Percentiles rank a stretch among this genome's conserved stretches.
phyloP scores from a whole-genome alignment of 2,797 vertebrate species.

The Phalanger gymnotis region DNA sequence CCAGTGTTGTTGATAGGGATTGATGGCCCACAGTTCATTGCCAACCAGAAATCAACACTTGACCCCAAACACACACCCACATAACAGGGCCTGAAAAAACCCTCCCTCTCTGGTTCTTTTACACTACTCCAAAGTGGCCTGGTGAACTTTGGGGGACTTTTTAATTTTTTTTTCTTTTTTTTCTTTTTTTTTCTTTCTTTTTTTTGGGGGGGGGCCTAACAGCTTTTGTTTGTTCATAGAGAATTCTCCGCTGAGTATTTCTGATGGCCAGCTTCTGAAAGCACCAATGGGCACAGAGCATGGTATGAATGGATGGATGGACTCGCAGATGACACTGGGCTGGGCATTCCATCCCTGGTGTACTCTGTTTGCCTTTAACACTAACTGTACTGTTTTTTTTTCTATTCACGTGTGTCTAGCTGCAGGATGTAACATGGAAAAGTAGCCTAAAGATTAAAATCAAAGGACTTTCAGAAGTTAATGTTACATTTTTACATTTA shows the following conservation, averaged over 20 bases:
- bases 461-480: slow-evolving; percentile 87
- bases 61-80: slow-evolving; percentile 76
- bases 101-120: slow-evolving; percentile 73
- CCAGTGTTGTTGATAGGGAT: slow-evolving; percentile 89
- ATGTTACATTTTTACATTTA: slow-evolving; percentile 90
- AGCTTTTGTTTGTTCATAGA: slow-evolving; percentile 92
- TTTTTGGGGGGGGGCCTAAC: slow-evolving; percentile 90
- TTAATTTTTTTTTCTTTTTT: slow-evolving; percentile 86
- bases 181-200: slow-evolving; percentile 79
- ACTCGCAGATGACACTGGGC: slow-evolving; percentile 87
- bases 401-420: slow-evolving; percentile 96
- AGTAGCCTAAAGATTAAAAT: slow-evolving; percentile 92
- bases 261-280: slow-evolving; percentile 85
- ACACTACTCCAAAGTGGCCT: slow-evolving; percentile 75
- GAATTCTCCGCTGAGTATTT: slow-evolving; percentile 86
- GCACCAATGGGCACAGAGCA: slow-evolving; percentile 77
- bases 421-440: slow-evolving; percentile 93
- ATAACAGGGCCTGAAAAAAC: slow-evolving; percentile 79
- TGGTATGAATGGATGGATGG: slow-evolving; percentile 72
- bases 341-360: slow-evolving; percentile 86
- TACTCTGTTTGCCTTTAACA: slow-evolving; percentile 98
- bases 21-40: slow-evolving; percentile 83
- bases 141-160: slow-evolving; percentile 82
- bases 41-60: slow-evolving; percentile 83
- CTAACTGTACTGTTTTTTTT: slow-evolving; percentile 93